phyloP scores from a whole-genome alignment of 2,113 vertebrate species.

The Pandion haliaetus region DNA sequence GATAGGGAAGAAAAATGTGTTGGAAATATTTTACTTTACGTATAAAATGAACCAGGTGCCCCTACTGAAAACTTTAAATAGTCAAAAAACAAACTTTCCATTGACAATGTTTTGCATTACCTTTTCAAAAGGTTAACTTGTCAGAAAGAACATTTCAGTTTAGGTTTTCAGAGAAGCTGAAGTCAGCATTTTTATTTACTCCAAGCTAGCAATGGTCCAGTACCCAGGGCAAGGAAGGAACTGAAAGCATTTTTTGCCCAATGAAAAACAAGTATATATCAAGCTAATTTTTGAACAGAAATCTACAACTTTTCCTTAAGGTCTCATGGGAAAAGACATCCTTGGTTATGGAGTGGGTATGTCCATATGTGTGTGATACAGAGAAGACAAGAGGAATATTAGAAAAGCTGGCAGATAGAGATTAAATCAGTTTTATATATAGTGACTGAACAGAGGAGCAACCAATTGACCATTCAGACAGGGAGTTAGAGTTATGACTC shows the following conservation, averaged over 20 bases:
- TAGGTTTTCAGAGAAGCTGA: background rate
- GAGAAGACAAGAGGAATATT: background rate
- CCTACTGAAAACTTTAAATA: background rate
- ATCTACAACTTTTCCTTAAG: background rate
- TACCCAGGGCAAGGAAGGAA: background rate
- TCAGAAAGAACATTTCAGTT: background rate
- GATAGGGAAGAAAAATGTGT: background rate
- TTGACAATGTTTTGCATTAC: background rate
- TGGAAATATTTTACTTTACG: background rate
- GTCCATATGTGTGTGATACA: background rate
- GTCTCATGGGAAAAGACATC: background rate
- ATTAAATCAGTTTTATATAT: background rate
- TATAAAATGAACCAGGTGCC: background rate
- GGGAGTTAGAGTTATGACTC: background rate
- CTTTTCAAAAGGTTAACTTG: background rate
- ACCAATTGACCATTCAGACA: background rate
- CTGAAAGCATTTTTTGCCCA: background rate
- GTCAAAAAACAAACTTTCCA: background rate
- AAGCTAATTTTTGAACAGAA: background rate
- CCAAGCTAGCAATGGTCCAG: rapidly evolving
- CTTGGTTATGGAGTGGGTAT: background rate
- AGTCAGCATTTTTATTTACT: background rate
- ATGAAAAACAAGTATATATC: background rate
- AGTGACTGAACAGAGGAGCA: background rate
- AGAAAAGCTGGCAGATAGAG: background rate